Conservation (phyloP, 1,140 invertebrate species). For the Portunus trituberculatus region DNA sequence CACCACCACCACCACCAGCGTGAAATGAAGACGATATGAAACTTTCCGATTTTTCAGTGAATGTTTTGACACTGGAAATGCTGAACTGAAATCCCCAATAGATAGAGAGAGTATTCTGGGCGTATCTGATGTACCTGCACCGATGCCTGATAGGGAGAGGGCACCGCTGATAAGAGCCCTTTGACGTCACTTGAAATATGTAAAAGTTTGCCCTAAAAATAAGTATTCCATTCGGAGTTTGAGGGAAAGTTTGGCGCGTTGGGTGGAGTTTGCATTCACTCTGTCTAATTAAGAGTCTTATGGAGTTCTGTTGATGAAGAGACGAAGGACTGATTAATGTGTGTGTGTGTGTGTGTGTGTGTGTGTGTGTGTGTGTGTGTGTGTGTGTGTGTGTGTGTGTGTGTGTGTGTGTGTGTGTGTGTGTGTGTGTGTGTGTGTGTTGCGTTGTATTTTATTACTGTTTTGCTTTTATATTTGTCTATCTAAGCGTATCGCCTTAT, state of each 20-base stretch:
- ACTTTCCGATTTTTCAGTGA: neutral
- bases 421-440: too few relatives aligned
- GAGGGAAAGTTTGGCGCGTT: neutral
- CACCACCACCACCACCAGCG: neutral
- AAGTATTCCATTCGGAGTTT: neutral
- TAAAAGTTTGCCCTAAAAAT: neutral
- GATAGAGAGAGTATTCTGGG: neutral
- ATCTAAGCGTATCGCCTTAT: too few relatives aligned
- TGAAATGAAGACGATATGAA: neutral
- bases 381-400: neutral
- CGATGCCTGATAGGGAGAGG: neutral
- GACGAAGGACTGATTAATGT: neutral
- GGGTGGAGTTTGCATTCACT: neutral
- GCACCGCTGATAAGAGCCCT: neutral
- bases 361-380: slow-evolving; percentile 18
- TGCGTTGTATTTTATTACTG: too few relatives aligned
- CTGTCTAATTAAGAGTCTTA: neutral
- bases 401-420: too few relatives aligned
- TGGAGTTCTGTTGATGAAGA: neutral
- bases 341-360: slow-evolving; percentile 20
- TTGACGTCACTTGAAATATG: neutral
- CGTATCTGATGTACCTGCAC: neutral
- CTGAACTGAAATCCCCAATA: neutral
- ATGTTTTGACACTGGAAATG: neutral
- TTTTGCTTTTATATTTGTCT: too few relatives aligned